phyloP scores from a whole-genome alignment of 2,888 invertebrate genomes.

The Nyleta sp. region DNA sequence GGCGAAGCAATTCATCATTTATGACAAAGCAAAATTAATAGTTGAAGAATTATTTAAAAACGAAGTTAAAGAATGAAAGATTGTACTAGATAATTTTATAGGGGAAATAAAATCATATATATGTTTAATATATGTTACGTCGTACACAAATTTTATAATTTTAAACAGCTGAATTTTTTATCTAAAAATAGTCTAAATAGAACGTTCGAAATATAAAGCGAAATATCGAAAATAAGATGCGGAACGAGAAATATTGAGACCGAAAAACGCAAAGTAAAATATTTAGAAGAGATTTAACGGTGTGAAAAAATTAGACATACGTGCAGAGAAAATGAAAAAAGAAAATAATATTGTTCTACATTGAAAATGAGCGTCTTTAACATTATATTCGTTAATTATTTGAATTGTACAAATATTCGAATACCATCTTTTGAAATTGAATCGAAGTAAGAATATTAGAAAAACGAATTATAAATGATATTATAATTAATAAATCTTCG shows the following conservation, averaged over 20 bases:
- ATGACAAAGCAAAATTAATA: too few species aligned
- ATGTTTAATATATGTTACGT: too few species aligned
- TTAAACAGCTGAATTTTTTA: slow-evolving; percentile 1
- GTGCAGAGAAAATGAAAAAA: neutral
- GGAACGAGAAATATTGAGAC: slow-evolving; percentile 9
- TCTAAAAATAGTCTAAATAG: slow-evolving; percentile 8
- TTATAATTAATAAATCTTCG: too few species aligned
- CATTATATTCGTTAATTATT: neutral
- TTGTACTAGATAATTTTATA: too few species aligned
- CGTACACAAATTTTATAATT: neutral
- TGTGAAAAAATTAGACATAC: slow-evolving; percentile 18
- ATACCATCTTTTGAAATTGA: too few species aligned
- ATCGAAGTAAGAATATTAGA: too few species aligned
- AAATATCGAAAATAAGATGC: slow-evolving; percentile 13
- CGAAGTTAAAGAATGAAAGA: too few species aligned
- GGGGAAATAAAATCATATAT: too few species aligned
- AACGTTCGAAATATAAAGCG: slow-evolving; percentile 4
- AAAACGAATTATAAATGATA: too few species aligned
- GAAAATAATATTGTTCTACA: neutral
- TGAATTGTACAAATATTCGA: too few species aligned
- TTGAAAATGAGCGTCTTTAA: neutral
- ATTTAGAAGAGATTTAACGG: slow-evolving; percentile 14
- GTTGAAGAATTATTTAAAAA: too few species aligned
- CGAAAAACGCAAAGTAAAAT: slow-evolving; percentile 17
- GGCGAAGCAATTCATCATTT: too few species aligned